Evolutionary conservation across 2,888 invertebrate species (phyloP).

Genomic region (Argyresthia albistria): DNA sequence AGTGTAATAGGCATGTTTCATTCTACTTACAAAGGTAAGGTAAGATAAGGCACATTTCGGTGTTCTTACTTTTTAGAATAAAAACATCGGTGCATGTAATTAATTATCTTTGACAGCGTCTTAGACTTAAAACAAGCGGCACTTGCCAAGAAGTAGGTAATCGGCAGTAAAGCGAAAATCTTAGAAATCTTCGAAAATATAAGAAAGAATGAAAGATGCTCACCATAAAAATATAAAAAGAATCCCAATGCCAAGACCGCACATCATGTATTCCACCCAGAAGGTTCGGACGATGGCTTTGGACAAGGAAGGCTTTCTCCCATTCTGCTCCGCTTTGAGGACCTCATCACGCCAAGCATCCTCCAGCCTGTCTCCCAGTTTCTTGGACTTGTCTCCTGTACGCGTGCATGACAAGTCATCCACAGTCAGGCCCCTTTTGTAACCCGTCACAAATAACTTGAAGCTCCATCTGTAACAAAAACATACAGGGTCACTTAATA

Average conservation of each 20-base stretch:
- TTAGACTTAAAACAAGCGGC: too few relatives aligned
- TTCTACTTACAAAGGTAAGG: too few relatives aligned
- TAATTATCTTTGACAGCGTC: too few relatives aligned
- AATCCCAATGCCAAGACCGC: conserved; percentile 71
- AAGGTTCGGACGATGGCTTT: conserved; percentile 75
- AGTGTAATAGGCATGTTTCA: too few relatives aligned
- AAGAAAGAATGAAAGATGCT: conserved; percentile 12
- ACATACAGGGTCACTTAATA: too few relatives aligned
- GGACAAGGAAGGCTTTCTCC: conserved; percentile 72
- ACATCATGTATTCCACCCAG: conserved; percentile 71
- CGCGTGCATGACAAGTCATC: conserved; percentile 78
- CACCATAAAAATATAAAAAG: conserved; percentile 74
- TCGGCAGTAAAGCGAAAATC: too few relatives aligned
- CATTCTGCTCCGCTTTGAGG: conserved; percentile 47
- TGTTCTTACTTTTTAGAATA: too few relatives aligned
- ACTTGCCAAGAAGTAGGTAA: too few relatives aligned
- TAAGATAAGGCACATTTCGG: too few relatives aligned
- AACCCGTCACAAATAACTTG: conserved; percentile 75
- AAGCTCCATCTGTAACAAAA: conserved; percentile 75
- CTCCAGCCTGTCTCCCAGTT: conserved; percentile 77
- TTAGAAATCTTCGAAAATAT: too few relatives aligned
- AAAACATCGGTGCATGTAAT: too few relatives aligned
- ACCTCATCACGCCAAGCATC: conserved; percentile 76
- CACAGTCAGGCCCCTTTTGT: conserved; percentile 72
- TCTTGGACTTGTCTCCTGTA: conserved; percentile 74